Evolutionary conservation across 2,888 invertebrate species (phyloP), one percentile per base, ranked within the genome.

Genomic region (Metacarcinus magister): DNA sequence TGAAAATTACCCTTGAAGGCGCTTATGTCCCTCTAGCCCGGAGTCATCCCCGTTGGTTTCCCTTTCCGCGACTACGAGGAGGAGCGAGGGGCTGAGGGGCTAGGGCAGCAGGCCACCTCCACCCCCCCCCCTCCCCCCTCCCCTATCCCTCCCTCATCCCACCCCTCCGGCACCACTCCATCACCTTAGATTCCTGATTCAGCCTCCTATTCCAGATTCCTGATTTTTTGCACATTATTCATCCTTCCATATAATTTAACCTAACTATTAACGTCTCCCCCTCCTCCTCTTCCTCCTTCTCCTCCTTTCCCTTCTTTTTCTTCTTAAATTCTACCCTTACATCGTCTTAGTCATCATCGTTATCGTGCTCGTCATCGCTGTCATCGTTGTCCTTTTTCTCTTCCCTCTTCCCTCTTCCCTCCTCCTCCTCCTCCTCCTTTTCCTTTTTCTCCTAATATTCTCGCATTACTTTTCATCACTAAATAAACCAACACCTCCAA

Each of bases 31-130:
- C 75, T 94, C 96, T 94, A 46, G 92, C 94, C 87, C 91, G 46
- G 91, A 16, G 92, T 54, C 44, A 44, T 91, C 94, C 67, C 54
- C 87, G 54, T 91, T 82, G 94, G 91, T 94, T 96, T 94, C 96
- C 96, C 96, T 96, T 96, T 96, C 94, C 94, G 92, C 96, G 92
- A 87, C 94, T 94, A 67, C 96, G 89, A 87, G 39, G 82, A 87
- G 87, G 87, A 87, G 87, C 28, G 82, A 54, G 60, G 93, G 93
- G 48, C 92, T 92, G 92, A 93, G 87, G 94, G 75, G 95, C 95
- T 92, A 90, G 95, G 95, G 95, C 95, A 95, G 94, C 67, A 94
- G 95, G 95, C 95, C 95, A 95, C 95, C 92, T 13, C 43, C 82
- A n/a, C 23, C 28, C 75, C 43, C 23, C 28, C 75, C 43, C 44